A percentile compares a stretch with the other conserved stretches of the same genome.
Evolutionary conservation across 1,140 invertebrate species (phyloP).

Genomic region (Ditylenchus dipsaci): DNA sequence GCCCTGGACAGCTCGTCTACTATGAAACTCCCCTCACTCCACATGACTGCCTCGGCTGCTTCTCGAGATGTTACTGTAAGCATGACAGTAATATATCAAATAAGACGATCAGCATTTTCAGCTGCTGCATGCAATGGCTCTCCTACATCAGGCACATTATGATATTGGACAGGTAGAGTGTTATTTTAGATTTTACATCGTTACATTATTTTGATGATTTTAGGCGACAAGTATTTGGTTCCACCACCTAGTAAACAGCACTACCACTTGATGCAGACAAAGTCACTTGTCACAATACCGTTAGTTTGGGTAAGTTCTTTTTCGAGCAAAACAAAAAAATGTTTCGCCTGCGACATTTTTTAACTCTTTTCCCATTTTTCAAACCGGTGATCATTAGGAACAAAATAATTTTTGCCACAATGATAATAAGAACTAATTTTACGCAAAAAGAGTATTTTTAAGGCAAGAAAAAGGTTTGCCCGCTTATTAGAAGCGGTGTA

Average conservation of each 20-base stretch:
- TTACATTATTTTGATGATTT: neutral
- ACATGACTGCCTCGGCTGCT: conserved; percentile 96
- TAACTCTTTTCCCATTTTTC: no score
- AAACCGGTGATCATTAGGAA: no score
- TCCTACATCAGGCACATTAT: conserved; percentile 84
- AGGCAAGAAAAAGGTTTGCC: no score
- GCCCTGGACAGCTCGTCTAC: conserved; percentile 95
- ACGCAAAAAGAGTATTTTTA: no score
- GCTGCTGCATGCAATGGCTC: conserved; percentile 91
- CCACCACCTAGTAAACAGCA: conserved; percentile 66
- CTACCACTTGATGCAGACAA: conserved; percentile 54
- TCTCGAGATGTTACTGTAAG: conserved; percentile 88
- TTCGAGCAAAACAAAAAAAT: no score
- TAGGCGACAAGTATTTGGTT: conserved; percentile 82
- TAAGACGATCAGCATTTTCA: no score
- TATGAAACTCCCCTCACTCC: conserved; percentile 92
- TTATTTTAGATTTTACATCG: neutral
- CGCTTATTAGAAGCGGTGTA: no score
- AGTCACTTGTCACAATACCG: conserved; percentile 47
- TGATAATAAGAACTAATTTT: no score
- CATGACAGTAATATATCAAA: no score
- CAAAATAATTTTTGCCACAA: no score
- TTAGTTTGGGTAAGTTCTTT: conserved; percentile 70
- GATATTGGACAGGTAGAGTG: conserved; percentile 70
- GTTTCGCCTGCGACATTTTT: no score